Evolutionary conservation across 2,797 vertebrate species (phyloP), one percentile per base, ranked within the genome.

Genomic region (Huso huso): DNA sequence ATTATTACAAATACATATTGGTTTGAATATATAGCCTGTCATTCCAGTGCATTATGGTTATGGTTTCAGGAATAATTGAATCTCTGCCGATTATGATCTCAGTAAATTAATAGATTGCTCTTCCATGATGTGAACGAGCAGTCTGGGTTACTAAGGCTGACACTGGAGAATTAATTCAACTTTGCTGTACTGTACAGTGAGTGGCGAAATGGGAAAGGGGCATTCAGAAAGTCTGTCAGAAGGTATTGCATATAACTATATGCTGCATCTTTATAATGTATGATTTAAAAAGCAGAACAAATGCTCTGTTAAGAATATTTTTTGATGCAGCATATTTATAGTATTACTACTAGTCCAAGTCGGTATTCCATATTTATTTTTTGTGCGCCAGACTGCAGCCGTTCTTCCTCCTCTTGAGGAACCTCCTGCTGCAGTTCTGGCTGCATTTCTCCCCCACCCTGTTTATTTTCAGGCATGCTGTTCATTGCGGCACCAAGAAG

Each of bases 1-100:
- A 68, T 86, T 85, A 81, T 85, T 83, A 83, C 84, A 87, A 85
- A 89, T 84, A 86, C 82, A 85, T 82, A 86, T 82, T 78, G 76
- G 79, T 85, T 78, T 78, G 77, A 85, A 88, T 86, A 84, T 84
- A 87, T 81, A 77, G 77, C 76, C 79, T 79, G 82, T 81, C 83
- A 76, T 75, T 69, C 71, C 66, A 65, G 68, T 78, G 74, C 71
- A 79, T 83, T 84, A 82, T 74, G 74, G 77, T 78, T 82, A 79
- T 83, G 76, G 77, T 72, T 75, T 77, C 63, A 64, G 79, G 75
- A 88, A 81, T 86, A 88, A 89, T 84, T 84, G 79, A 87, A 85
- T 85, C 73, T 74, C 76, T 78, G 76, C 72, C 77, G 81, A 86
- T 87, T 82, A 81, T 74, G 77, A 87, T 86, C 81, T 78, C 66